Conservation (phyloP, 2,888 invertebrate species). For the Platypus cylindrus region DNA sequence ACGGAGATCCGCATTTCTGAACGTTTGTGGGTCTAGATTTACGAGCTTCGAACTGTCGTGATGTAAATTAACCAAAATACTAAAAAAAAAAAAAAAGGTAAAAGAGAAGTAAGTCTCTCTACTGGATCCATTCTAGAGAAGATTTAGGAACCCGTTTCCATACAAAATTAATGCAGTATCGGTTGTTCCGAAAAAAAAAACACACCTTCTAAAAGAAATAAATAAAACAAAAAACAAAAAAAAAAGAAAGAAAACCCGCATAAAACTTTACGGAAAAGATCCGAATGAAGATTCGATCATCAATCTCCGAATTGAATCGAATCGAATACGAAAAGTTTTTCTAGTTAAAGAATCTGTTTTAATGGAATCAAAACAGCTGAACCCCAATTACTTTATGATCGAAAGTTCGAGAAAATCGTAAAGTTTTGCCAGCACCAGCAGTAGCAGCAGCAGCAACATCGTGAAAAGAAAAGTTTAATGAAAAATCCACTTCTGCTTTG, state of each 20-base stretch:
- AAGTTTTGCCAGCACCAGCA: slow-evolving; percentile 17
- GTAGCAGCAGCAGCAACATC: not conserved
- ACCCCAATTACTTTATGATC: slow-evolving; percentile 17
- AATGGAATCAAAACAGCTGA: slow-evolving; percentile 16
- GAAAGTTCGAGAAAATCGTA: slow-evolving; percentile 14
- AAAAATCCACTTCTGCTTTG: slow-evolving; percentile 30
- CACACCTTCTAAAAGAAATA: no score
- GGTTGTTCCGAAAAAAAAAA: no score
- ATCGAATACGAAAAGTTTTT: slow-evolving; percentile 9
- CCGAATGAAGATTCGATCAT: no score
- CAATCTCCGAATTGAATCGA: no score
- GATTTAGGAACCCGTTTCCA: no score
- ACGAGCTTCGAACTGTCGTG: slow-evolving; percentile 1
- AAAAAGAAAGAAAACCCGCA: no score
- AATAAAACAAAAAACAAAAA: no score
- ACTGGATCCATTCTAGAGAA: no score
- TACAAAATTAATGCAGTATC: no score
- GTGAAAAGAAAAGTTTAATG: slow-evolving; percentile 21
- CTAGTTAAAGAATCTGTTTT: slow-evolving; percentile 14
- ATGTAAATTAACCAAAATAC: slow-evolving; percentile 1
- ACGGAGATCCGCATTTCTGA: slow-evolving; percentile 1
- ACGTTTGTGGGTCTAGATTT: not conserved
- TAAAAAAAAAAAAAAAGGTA: no score
- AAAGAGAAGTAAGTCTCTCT: no score
- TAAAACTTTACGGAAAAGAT: no score